A percentile compares a stretch with the other conserved stretches of the same genome.
phyloP scores from a whole-genome alignment of 2,797 vertebrate species.

The Rhabdomys pumilio region DNA sequence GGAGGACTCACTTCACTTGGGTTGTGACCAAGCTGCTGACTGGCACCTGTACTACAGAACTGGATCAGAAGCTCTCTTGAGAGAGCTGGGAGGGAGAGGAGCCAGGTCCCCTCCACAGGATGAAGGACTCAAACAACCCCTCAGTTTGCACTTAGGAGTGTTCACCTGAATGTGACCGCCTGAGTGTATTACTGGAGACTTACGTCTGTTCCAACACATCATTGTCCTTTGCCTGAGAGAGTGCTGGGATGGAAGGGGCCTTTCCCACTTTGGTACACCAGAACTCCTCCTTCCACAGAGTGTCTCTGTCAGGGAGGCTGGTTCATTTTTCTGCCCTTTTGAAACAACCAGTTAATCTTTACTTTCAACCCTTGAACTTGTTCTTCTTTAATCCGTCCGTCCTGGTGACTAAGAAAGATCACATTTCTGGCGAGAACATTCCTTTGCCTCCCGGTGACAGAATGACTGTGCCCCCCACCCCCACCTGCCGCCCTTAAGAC shows the following conservation, averaged over 20 bases:
- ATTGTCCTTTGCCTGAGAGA: neutral
- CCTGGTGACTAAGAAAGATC: neutral
- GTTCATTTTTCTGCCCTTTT: neutral
- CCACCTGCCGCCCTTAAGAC: neutral
- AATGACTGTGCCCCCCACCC: neutral
- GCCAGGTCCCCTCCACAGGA: neutral
- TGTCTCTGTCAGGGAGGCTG: neutral
- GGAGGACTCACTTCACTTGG: neutral
- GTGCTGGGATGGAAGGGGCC: neutral
- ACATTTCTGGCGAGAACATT: neutral
- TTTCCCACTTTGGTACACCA: neutral
- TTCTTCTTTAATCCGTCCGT: neutral
- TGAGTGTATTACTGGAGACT: neutral
- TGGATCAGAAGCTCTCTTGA: slow-evolving; percentile 79
- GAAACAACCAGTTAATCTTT: neutral
- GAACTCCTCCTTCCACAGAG: neutral
- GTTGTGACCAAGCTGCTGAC: neutral
- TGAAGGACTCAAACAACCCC: neutral
- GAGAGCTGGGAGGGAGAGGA: neutral
- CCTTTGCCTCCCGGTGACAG: neutral
- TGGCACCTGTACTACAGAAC: slow-evolving; percentile 41
- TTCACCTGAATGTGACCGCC: too few relatives aligned
- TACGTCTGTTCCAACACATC: neutral
- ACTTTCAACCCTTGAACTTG: neutral
- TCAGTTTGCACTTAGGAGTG: neutral